Base-by-base conservation (phyloP, 1,140 invertebrate species). In the Drosophila bocki region DNA sequence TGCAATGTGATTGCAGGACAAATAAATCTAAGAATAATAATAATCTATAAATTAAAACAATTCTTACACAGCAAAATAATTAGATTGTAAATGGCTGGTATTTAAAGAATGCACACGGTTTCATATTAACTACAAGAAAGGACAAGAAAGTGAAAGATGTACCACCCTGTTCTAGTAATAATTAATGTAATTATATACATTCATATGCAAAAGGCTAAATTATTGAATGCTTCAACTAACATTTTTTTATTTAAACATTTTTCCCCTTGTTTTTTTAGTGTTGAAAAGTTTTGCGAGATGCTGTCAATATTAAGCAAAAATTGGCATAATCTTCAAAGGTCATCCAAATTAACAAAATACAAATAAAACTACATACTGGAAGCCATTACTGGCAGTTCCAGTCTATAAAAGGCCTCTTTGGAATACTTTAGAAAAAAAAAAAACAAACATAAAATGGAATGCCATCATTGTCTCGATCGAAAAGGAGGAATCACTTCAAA, bases 371-470 rank as follows among this genome's bases (percentile, higher is more conserved):
- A 41, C 19, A 39, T 37, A 22, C 13, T n/a, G 13, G 35, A 37
- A 54, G 19, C 7, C 33, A 22, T 8, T 37, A 22, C 51, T 22
- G 33, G 7, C 9, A 37, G 19, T 54, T 37, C 4, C 17, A 54
- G 35, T 54, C 45, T 68, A 11, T 5, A 7, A 39, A 32, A 39
- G 26, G 4, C 26, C 33, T n/a, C 26, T 17, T 22, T n/a, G 11
- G 17, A 54, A 33, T 33, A 19, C 11, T 17, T 53, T 53, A 35
- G 17, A 7, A 53, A 53, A 53, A n/a, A n/a, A 22, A 54, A 13
- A 22, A 6, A 53, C 7, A 2, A 11, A 63, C 37, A 39, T n/a
- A 64, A 72, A 61, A 81, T 83, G 80, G 45, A 11, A 13, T 32
- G 48, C 48, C 35, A 33, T 51, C 12, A 22, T 37, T 35, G n/a